Evolutionary conservation across 2,113 vertebrate genomes (phyloP).

Genomic region (Pseudopipra pipra): DNA sequence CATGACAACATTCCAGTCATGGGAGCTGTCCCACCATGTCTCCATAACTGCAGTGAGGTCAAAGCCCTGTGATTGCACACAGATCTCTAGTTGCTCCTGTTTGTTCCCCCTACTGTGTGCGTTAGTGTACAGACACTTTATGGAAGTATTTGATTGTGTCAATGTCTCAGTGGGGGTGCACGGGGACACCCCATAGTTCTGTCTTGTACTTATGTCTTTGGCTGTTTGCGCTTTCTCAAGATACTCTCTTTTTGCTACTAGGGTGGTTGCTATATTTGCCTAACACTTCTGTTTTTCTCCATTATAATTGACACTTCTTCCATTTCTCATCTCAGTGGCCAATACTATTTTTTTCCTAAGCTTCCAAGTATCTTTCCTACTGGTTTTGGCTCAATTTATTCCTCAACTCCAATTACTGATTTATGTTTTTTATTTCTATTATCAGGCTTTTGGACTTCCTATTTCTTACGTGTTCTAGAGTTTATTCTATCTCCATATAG

Average conservation of each 20-base stretch:
- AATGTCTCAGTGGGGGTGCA: not conserved
- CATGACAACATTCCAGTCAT: not conserved
- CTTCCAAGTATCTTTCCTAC: not conserved
- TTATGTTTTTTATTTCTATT: not conserved
- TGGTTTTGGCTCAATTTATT: not conserved
- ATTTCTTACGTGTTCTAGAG: not conserved
- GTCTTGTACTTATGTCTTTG: not conserved
- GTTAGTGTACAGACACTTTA: not conserved
- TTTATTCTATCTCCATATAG: not conserved
- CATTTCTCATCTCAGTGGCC: not conserved
- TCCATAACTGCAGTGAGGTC: not conserved
- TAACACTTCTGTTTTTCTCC: not conserved
- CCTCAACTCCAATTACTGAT: not conserved
- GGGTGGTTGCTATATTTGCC: not conserved
- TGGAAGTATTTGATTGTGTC: not conserved
- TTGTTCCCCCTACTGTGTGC: not conserved
- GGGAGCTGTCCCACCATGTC: not conserved
- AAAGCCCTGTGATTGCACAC: not conserved
- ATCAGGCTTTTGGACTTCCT: not conserved
- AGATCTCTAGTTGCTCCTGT: not conserved
- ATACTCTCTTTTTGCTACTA: not conserved
- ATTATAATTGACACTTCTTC: not conserved
- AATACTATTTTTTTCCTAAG: not conserved
- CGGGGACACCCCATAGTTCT: not conserved
- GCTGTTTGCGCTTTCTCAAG: not conserved